phyloP scores from a whole-genome alignment of 2,113 vertebrate genomes.

The Malaclemys terrapin region DNA sequence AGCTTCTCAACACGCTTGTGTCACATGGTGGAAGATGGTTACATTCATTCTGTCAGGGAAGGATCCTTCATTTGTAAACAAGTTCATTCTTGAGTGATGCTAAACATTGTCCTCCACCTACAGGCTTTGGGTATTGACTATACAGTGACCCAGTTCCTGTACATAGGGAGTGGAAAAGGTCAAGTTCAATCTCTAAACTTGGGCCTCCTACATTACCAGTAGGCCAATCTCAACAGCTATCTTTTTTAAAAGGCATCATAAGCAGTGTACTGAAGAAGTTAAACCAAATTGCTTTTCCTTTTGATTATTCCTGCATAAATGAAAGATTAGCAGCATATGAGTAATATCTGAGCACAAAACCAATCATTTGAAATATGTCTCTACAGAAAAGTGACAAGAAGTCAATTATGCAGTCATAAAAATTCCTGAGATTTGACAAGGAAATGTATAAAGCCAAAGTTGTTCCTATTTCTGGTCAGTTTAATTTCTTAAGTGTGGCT shows the following conservation, averaged over 20 bases:
- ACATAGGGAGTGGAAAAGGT: not conserved
- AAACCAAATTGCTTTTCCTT: not conserved
- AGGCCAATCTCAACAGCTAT: not conserved
- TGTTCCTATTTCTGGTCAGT: constrained; percentile 63
- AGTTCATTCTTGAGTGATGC: not conserved
- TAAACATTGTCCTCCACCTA: not conserved
- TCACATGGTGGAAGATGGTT: not conserved
- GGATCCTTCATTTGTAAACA: not conserved
- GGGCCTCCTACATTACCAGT: not conserved
- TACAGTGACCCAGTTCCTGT: not conserved
- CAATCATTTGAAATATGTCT: constrained; percentile 54
- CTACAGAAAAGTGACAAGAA: constrained; percentile 54
- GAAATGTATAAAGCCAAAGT: constrained; percentile 43
- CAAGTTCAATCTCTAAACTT: not conserved
- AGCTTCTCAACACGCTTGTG: not conserved
- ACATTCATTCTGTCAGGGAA: not conserved
- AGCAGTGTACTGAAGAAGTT: not conserved
- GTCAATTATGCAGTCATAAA: constrained; percentile 67
- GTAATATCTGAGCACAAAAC: constrained; percentile 67
- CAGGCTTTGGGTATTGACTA: not conserved
- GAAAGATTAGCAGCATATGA: constrained; percentile 58
- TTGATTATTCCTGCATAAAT: constrained; percentile 60
- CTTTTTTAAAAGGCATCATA: constrained; percentile 11
- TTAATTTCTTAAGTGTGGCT: constrained; percentile 64
- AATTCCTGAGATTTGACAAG: constrained; percentile 49